Base-by-base conservation (phyloP, 64 coral and sea anemone genomes). In the Montipora sp. region DNA sequence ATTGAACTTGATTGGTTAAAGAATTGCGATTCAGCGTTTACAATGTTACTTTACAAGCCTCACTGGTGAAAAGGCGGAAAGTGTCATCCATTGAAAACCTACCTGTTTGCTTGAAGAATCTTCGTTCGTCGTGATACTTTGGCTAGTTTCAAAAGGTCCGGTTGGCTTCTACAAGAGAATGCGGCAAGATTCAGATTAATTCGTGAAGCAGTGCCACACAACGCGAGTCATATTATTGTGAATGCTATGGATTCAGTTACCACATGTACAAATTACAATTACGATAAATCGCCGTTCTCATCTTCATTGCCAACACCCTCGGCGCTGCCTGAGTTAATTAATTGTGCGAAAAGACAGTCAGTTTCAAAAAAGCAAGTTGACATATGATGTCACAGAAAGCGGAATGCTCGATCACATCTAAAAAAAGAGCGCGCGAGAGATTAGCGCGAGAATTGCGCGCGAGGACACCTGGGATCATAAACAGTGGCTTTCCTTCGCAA, bases 81-180 rank as follows among this genome's bases (percentile, higher is more conserved):
- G 60, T 14, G 9, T 63, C 68, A n/a, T 22, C 20, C 68, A 3
- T 22, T 23, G 20, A 71, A 23, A 71, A 23, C 68, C 20, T 84
- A 84, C 82, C 82, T 71, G 61, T 47, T 71, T 84, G 13, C 45
- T 84, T 19, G 43, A 13, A 20, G 10, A 67, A 84, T 70, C 65
- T 19, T 84, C 82, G 27, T 84, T 59, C 6, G 82, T 21, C 14
- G 82, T 51, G 48, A 46, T 49, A 84, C 82, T 49, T 18, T 48
- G 6, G 44, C 65, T 49, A 4, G 82, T 71, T 70, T 84, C 82
- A 3, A 58, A 83, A 83, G 82, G 4, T 5, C 5, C 82, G 12
- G 45, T 8, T n/a, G 82, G 82, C 70, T 84, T 84, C 82, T 84
- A 0, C 14, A 61, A 21, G 61, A 84, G 47, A 15, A 78, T 50